Evolutionary conservation across 2,113 vertebrate genomes (phyloP), one percentile per base, ranked within the genome.

Genomic region (Eurypyga helias): DNA sequence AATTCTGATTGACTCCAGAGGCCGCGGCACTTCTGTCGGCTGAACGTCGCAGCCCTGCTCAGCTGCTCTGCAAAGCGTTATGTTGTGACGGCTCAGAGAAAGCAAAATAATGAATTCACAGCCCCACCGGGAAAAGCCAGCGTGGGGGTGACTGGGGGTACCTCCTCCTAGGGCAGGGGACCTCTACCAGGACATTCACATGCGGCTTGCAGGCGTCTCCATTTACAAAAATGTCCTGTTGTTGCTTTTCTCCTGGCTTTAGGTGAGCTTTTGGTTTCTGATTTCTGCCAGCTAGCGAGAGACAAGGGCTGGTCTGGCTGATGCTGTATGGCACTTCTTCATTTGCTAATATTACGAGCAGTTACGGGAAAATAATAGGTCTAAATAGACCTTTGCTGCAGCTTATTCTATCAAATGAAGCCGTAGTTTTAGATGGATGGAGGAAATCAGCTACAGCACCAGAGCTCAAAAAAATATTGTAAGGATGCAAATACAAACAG

Each of bases 21-120:
- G 23, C 46, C 21, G 0, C 0, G 0, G 48, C 8, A 5, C 41
- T 76, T 62, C 49, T 76, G 48, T 7, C 0, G 1, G 57, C 43
- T 31, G 52, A 71, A 34, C 0, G 1, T 3, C 2, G 3, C 67
- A 64, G 52, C 14, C 49, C 86, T 8, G 28, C 54, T 87, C 72
- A 24, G 85, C 77, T 41, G 65, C 89, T 79, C 36, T 34, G 67
- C 49, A 54, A 29, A 76, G 19, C 2, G 0, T 25, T 67, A 49
- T 2, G 38, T 9, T n/a, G 19, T 29, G 43, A 23, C 0, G 38
- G 38, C 77, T 77, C 77, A 28, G 66, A 61, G 79, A 46, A 79
- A 36, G 36, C 51, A 43, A 79, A 96, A 62, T 7, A n/a, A 89
- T 2, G 20, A 70, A 90, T 60, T 79, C 10, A 6, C 41, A 29